Evolutionary conservation across 2,797 vertebrate species (phyloP).

Genomic region (Gymnocypris eckloni): DNA sequence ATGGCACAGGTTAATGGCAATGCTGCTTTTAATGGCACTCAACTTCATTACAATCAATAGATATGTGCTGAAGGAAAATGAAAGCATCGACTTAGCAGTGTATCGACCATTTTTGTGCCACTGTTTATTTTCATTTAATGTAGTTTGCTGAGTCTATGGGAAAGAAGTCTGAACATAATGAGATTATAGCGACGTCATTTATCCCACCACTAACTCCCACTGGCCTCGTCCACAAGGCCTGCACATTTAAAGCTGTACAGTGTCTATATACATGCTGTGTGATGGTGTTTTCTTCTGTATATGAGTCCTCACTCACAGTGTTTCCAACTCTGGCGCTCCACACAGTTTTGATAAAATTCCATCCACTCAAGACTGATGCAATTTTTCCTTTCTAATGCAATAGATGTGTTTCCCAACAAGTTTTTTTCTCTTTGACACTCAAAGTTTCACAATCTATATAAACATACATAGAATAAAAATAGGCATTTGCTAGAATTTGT

Average conservation of each 20-base stretch:
- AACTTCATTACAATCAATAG: constrained; percentile 51
- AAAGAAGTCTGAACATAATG: constrained; percentile 29
- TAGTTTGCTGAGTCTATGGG: constrained; percentile 20
- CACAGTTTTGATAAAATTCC: constrained; percentile 21
- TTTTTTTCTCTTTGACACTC: constrained; percentile 2
- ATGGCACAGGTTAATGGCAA: constrained; percentile 39
- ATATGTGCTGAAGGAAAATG: constrained; percentile 37
- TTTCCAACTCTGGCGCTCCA: neutral
- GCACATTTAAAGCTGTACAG: neutral
- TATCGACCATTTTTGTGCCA: constrained; percentile 29
- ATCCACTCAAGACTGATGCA: constrained; percentile 39
- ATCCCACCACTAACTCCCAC: constrained; percentile 19
- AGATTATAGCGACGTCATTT: constrained; percentile 46
- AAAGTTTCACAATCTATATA: constrained; percentile 15
- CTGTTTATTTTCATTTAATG: constrained; percentile 30
- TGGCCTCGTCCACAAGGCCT: constrained; percentile 15
- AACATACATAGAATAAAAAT: neutral
- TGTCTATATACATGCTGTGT: neutral
- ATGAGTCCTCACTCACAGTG: neutral
- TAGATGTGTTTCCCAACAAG: neutral
- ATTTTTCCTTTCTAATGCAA: constrained; percentile 33
- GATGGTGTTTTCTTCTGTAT: neutral
- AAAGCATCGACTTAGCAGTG: constrained; percentile 21
- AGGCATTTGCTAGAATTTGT: neutral
- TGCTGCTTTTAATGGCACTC: constrained; percentile 42